Conservation (phyloP, 2,888 invertebrate genomes). For the Capitulum mitella region DNA sequence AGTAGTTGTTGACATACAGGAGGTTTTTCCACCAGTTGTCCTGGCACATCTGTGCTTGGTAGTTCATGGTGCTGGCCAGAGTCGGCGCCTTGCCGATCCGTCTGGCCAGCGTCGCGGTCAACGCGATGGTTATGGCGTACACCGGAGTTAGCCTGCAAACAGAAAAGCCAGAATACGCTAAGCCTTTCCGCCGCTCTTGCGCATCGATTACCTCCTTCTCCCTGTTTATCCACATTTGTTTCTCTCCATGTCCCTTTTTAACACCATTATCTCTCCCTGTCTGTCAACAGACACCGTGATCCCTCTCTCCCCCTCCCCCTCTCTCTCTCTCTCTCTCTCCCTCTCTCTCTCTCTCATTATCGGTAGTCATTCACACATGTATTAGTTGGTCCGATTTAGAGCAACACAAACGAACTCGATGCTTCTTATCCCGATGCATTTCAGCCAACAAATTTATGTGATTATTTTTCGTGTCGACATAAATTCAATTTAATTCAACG, state of each 20-base stretch:
- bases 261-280: neutral
- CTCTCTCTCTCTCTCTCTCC: too few species aligned
- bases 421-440: too few species aligned
- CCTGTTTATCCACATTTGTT: neutral
- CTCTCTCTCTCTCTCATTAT: too few species aligned
- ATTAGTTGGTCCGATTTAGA: too few species aligned
- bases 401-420: too few species aligned
- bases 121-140: neutral
- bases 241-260: neutral
- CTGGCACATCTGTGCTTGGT: neutral
- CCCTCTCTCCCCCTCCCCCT: neutral
- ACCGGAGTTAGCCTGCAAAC: neutral
- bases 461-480: too few species aligned
- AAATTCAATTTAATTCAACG: too few species aligned
- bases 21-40: neutral
- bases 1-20: conserved; percentile 3
- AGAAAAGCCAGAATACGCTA: neutral
- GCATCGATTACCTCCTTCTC: neutral
- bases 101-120: neutral
- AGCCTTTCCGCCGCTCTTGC: neutral
- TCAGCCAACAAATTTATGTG: too few species aligned
- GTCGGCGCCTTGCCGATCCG: neutral
- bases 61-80: neutral
- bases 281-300: neutral
- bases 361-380: too few species aligned